Percentiles rank a stretch among this genome's conserved stretches.
These are phyloP conservation scores for Ctenodactylus gundi DNA, from an alignment of 2,113 vertebrate species.

Conservation along the genomic window DNA sequence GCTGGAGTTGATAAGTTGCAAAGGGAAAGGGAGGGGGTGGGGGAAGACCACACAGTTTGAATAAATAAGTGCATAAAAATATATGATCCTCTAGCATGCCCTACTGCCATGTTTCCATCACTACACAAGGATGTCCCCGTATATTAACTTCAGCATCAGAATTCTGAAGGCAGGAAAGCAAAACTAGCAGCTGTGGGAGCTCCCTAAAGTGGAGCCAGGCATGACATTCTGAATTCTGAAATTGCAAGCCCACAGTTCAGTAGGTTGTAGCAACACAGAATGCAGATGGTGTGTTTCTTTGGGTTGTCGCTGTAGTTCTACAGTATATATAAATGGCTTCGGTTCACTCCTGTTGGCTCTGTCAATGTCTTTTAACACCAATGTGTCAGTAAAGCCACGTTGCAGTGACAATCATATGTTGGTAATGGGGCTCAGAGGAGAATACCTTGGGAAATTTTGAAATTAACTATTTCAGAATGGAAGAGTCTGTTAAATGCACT, in stretches of 20 bases:
- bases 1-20: conserved; percentile 59
- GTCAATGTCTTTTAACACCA: conserved; percentile 63
- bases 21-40: background rate
- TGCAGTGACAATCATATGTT: conserved; percentile 45
- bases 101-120: conserved; percentile 48
- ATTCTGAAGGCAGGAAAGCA: conserved; percentile 35
- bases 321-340: conserved; percentile 41
- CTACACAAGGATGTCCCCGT: conserved; percentile 54
- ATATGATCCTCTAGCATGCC: conserved; percentile 40
- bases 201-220: conserved; percentile 32
- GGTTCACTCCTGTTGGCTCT: conserved; percentile 19
- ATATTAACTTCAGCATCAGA: conserved; percentile 63
- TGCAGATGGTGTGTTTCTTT: conserved; percentile 58
- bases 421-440: conserved; percentile 55
- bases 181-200: conserved; percentile 24
- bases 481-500: background rate
- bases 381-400: conserved; percentile 63
- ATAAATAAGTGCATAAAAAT: conserved; percentile 63
- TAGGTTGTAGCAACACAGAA: conserved; percentile 60
- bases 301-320: conserved; percentile 47
- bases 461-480: conserved; percentile 64
- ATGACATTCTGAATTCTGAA: conserved; percentile 46
- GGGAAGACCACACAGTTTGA: conserved; percentile 55
- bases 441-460: conserved; percentile 40
- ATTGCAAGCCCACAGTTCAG: conserved; percentile 53